Evolutionary conservation across 2,113 vertebrate genomes (phyloP).

Genomic region (Paedocypris sp.): DNA sequence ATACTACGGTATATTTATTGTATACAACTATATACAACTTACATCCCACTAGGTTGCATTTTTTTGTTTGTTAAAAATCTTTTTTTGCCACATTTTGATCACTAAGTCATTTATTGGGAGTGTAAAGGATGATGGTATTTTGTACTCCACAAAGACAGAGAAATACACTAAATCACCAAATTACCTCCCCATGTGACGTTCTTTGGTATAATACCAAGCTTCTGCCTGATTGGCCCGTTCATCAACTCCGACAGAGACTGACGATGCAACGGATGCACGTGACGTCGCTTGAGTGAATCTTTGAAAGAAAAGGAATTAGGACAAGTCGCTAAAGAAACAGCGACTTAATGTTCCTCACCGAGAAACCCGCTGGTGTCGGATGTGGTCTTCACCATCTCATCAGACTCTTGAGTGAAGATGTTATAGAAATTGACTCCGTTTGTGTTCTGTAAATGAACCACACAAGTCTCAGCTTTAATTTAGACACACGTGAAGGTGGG

Average conservation of each 20-base stretch:
- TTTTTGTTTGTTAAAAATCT: no score
- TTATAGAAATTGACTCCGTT: constrained; percentile 97
- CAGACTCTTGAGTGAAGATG: constrained; percentile 69
- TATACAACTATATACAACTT: no score
- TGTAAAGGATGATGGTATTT: no score
- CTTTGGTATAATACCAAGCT: constrained; percentile 79
- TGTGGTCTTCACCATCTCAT: constrained; percentile 27
- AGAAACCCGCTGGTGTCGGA: constrained; percentile 31
- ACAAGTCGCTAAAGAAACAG: neutral
- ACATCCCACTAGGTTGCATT: neutral
- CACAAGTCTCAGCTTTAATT: neutral
- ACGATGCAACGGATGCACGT: constrained; percentile 60
- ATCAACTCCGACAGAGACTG: constrained; percentile 70
- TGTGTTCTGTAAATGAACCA: constrained; percentile 67
- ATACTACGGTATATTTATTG: no score
- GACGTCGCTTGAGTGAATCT: constrained; percentile 64
- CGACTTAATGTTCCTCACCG: constrained; percentile 36
- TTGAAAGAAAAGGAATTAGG: constrained; percentile 4
- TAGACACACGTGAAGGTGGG: neutral
- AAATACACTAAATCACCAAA: neutral
- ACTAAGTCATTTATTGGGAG: no score
- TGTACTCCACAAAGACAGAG: no score
- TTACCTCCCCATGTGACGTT: constrained; percentile 89
- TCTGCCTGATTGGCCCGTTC: constrained; percentile 85
- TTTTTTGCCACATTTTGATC: no score